Percentiles rank a stretch among this genome's conserved stretches.
Conservation (phyloP, 2,888 invertebrate genomes). For the Chouioia cunea region DNA sequence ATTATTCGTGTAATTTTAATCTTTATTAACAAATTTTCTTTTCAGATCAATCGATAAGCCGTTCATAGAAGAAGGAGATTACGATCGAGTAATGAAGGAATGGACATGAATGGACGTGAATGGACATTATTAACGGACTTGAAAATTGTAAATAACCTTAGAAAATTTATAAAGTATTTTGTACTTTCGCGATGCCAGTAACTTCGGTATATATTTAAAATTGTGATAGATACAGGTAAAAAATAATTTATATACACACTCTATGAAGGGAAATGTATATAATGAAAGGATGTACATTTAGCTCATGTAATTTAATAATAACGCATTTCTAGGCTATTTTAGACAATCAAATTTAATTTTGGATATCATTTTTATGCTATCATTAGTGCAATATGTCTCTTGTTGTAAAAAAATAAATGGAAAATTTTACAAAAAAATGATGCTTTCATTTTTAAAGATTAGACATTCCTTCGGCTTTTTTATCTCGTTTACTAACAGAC, state of each 20-base stretch:
- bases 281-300: constrained; percentile 17
- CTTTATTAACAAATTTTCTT: constrained; percentile 43
- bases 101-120: constrained; percentile 90
- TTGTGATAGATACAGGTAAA: constrained; percentile 33
- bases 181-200: neutral
- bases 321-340: neutral
- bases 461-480: constrained; percentile 54
- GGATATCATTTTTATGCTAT: neutral
- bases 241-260: constrained; percentile 12
- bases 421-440: neutral
- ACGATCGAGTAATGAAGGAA: constrained; percentile 85
- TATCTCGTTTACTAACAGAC: constrained; percentile 74
- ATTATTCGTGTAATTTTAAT: neutral
- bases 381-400: constrained; percentile 15
- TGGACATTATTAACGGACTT: neutral
- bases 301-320: constrained; percentile 9
- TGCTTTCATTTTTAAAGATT: too few species aligned
- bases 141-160: constrained; percentile 36
- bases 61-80: constrained; percentile 86
- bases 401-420: constrained; percentile 11
- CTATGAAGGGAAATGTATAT: constrained; percentile 27
- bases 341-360: neutral
- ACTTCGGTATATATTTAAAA: constrained; percentile 14
- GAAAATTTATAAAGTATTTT: neutral
- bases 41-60: constrained; percentile 87